Conservation (phyloP, 2,888 invertebrate genomes). For the Heliconius ethilla region DNA sequence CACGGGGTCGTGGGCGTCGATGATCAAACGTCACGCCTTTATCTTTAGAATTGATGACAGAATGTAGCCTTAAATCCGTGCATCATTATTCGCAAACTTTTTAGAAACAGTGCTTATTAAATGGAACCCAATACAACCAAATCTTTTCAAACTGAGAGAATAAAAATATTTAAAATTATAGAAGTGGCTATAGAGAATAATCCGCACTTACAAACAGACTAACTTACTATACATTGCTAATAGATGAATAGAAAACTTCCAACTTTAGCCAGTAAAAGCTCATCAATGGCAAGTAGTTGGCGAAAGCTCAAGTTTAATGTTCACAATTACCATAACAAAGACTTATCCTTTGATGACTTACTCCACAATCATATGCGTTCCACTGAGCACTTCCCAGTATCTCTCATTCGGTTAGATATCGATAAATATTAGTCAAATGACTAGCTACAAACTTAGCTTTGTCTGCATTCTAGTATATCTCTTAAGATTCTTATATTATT, state of each 20-base stretch:
- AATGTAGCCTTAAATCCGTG: too few relatives aligned
- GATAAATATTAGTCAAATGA: constrained; percentile 2
- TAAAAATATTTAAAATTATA: too few relatives aligned
- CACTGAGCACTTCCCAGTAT: not conserved
- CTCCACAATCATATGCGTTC: not conserved
- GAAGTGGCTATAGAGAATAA: too few relatives aligned
- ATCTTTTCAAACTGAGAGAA: too few relatives aligned
- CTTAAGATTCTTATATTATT: not conserved
- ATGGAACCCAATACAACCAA: too few relatives aligned
- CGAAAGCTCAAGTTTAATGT: constrained; percentile 12
- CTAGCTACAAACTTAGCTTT: not conserved
- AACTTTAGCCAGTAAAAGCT: not conserved
- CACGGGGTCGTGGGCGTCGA: too few relatives aligned
- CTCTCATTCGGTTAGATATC: not conserved
- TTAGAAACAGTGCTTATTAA: too few relatives aligned
- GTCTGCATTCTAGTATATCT: not conserved
- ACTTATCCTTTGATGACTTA: not conserved
- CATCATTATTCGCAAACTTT: too few relatives aligned
- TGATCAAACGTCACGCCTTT: too few relatives aligned
- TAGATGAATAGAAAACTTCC: not conserved
- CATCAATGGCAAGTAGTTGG: not conserved
- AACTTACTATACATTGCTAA: not conserved
- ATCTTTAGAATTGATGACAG: too few relatives aligned
- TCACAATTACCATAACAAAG: not conserved
- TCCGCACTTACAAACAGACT: not conserved